Evolutionary conservation across 1,140 invertebrate genomes (phyloP).

Genomic region (Medauroidea extradentata): DNA sequence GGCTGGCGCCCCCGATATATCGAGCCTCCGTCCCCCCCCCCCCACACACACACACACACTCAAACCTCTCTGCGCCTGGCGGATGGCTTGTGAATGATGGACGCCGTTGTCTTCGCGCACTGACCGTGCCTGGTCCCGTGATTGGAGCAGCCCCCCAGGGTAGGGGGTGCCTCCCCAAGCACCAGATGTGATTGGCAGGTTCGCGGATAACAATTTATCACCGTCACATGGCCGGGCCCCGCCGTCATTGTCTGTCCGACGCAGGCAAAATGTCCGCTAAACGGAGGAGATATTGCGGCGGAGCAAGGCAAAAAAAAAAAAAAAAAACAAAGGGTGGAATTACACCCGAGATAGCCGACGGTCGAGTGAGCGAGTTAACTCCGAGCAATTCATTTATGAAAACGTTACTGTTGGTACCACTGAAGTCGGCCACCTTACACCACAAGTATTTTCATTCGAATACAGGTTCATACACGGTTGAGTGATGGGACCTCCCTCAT

Average conservation of each 20-base stretch:
- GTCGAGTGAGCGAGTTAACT: too few species aligned
- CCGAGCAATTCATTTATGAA: too few species aligned
- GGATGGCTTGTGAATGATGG: too few species aligned
- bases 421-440: too few species aligned
- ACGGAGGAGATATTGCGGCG: neutral
- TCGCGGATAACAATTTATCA: neutral
- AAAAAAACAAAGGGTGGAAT: neutral
- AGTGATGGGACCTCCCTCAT: too few species aligned
- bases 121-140: neutral
- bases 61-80: neutral
- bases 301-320: neutral
- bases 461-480: too few species aligned
- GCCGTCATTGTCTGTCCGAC: neutral
- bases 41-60: too few species aligned
- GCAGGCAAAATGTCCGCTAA: neutral
- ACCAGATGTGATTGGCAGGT: conserved; percentile 1
- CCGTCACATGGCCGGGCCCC: neutral
- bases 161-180: neutral
- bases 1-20: neutral
- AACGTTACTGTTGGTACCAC: too few species aligned
- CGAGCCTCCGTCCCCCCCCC: neutral
- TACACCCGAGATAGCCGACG: neutral
- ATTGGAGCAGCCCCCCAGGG: neutral
- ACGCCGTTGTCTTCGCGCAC: too few species aligned
- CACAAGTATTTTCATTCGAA: too few species aligned